Evolutionary conservation across 2,797 vertebrate species (phyloP), one percentile per base, ranked within the genome.

Genomic region (Muscicapa comitata): DNA sequence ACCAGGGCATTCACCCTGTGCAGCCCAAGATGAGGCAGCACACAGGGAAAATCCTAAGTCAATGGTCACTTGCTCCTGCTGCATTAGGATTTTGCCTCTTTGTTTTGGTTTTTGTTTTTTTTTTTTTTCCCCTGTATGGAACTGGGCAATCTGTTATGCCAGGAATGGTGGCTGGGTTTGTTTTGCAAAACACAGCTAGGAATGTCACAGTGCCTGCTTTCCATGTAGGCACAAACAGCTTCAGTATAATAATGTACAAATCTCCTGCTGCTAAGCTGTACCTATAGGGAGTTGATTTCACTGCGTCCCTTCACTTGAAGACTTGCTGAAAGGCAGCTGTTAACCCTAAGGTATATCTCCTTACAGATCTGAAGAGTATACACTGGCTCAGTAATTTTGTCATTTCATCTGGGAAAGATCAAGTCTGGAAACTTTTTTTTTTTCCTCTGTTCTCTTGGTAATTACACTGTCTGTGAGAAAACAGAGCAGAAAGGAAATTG

Each of bases 401-500:
- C 84, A 61, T 94, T 96, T 96, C 86, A 85, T 90, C 96, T 91
- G 85, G 79, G 93, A 94, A 95, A 92, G 92, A 96, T 95, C 95
- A 97, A 95, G 95, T 31, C 85, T 95, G 87, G 81, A 88, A 93
- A 78, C 17, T 51, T 29, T 28, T 38, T 43, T 50, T 28, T 33
- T 45, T 35, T 3, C 16, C 68, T 50, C 72, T 82, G 61, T 73
- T 92, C 91, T 79, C 73, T 95, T 17, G 5, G 76, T 93, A 94
- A 96, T 95, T 97, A 95, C 59, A 38, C 67, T 63, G 76, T 73
- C 94, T 92, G 86, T 93, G 92, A 97, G 96, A 96, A 95, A 95
- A 94, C 78, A 94, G 72, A 95, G 94, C 82, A 62, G 94, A 95
- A 90, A 94, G 94, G 96, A 97, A 97, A 97, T 92, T 86, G 90